These are phyloP conservation scores for Danio kyathit DNA, from an alignment of 2,797 vertebrate species.

Conservation along the genomic window DNA sequence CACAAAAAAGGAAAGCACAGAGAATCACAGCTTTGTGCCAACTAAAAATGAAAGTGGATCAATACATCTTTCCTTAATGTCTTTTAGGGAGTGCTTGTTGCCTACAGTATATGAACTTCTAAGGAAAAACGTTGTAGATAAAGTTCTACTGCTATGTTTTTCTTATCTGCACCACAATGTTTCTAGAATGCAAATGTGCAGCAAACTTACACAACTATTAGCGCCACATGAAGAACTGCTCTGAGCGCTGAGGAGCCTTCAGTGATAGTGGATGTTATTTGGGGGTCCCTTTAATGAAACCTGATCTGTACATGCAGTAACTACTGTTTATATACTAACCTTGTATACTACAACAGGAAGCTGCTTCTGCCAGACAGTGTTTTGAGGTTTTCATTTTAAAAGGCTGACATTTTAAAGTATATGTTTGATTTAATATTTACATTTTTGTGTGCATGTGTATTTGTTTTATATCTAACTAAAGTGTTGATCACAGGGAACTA, in stretches of 20 bases:
- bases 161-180: neutral
- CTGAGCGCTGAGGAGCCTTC: neutral
- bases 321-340: neutral
- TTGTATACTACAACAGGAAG: neutral
- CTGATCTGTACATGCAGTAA: neutral
- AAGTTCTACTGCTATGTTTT: neutral
- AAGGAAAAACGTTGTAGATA: neutral
- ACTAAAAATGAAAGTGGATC: no score
- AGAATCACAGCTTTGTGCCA: no score
- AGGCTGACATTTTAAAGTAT: neutral
- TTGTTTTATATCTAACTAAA: neutral
- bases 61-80: no score
- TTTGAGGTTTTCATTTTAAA: neutral
- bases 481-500: no score
- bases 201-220: neutral
- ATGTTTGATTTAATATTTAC: neutral
- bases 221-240: neutral
- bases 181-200: neutral
- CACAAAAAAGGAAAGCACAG: no score
- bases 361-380: neutral
- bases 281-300: slow-evolving; percentile 42
- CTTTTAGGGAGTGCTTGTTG: neutral
- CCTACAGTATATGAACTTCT: no score
- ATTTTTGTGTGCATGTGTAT: neutral
- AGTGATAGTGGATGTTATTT: neutral